phyloP scores from a whole-genome alignment of 2,797 vertebrate genomes.

The Botia almorhae region DNA sequence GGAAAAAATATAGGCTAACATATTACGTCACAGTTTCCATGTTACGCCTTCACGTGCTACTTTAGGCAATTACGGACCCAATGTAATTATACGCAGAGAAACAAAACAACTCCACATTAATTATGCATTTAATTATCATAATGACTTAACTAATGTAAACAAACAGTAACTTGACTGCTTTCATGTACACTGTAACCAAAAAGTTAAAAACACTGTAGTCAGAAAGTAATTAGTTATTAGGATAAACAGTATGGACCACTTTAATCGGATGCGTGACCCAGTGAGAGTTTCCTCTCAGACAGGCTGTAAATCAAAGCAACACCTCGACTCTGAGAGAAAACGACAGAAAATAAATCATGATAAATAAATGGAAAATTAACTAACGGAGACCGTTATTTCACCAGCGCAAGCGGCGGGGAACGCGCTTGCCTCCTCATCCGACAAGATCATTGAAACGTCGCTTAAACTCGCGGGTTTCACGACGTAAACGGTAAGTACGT shows the following conservation, averaged over 20 bases:
- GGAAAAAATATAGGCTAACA: background rate
- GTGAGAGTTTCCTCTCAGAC: too few relatives aligned
- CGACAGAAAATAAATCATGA: too few relatives aligned
- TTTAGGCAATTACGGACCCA: background rate
- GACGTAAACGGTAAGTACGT: background rate
- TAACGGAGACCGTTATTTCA: constrained; percentile 11
- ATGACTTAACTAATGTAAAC: background rate
- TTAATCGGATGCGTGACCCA: too few relatives aligned
- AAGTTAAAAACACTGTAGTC: too few relatives aligned
- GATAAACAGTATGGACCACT: too few relatives aligned
- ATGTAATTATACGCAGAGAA: background rate
- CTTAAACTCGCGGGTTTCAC: background rate
- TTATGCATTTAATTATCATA: background rate
- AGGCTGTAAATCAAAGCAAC: too few relatives aligned
- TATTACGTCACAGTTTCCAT: background rate
- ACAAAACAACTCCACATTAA: background rate
- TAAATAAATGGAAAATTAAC: background rate
- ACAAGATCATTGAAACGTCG: background rate
- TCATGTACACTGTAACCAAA: background rate
- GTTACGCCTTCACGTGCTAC: background rate
- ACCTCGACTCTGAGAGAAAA: too few relatives aligned
- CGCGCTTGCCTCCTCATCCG: background rate
- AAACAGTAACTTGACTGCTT: background rate
- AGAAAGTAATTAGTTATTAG: too few relatives aligned
- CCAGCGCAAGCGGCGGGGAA: background rate